Conservation (phyloP, 2,113 vertebrate species). For the Gobius niger region DNA sequence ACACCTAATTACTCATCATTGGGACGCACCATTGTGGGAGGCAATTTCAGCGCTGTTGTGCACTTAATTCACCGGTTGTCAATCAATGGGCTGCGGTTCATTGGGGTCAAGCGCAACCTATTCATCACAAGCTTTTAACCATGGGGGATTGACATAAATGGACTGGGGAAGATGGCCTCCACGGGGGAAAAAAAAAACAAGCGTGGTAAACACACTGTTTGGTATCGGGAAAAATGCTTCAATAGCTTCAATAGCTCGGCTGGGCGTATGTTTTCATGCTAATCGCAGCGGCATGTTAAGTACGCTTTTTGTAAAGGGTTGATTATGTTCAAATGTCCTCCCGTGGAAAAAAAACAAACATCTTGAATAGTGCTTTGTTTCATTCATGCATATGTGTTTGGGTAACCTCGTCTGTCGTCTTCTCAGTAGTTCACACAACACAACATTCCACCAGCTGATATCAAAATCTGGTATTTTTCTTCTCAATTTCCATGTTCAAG, state of each 20-base stretch:
- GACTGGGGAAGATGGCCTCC: background rate
- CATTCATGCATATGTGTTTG: too few species aligned
- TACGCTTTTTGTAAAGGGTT: background rate
- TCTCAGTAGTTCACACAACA: too few species aligned
- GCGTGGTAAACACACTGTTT: background rate
- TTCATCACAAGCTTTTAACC: conserved; percentile 41
- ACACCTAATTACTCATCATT: background rate
- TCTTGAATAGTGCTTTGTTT: too few species aligned
- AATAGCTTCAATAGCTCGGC: background rate
- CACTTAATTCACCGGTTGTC: conserved; percentile 5
- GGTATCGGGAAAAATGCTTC: background rate
- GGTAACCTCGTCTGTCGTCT: too few species aligned
- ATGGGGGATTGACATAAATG: conserved; percentile 16
- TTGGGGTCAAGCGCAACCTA: conserved; percentile 21
- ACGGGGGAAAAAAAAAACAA: conserved; percentile 1
- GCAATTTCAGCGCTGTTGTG: background rate
- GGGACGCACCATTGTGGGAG: background rate
- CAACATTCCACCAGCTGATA: too few species aligned
- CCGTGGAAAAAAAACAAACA: too few species aligned
- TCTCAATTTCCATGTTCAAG: too few species aligned
- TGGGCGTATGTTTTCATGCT: conserved; percentile 3
- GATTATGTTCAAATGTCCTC: too few species aligned
- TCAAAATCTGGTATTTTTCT: too few species aligned
- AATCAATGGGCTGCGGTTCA: conserved; percentile 13
- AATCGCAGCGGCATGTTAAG: conserved; percentile 7